These are phyloP conservation scores for Orgyia antiqua DNA, from an alignment of 2,888 invertebrate genomes.

Conservation along the genomic window DNA sequence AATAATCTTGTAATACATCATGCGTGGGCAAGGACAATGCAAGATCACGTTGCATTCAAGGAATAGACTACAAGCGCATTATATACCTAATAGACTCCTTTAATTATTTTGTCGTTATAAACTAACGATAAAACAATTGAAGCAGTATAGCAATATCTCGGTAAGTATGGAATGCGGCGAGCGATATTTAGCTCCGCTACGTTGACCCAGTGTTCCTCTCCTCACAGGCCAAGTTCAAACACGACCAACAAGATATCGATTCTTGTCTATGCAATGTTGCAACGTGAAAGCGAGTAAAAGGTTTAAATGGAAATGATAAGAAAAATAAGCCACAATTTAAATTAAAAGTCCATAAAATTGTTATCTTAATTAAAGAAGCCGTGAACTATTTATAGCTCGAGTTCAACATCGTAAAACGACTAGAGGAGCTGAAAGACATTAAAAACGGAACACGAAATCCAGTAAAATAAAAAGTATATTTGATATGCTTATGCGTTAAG, in stretches of 20 bases:
- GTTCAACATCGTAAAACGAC: constrained; percentile 42
- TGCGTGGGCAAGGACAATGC: no score
- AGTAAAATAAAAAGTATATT: background rate
- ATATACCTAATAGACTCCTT: no score
- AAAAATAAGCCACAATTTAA: constrained; percentile 46
- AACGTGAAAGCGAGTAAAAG: constrained; percentile 48
- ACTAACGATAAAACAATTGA: no score
- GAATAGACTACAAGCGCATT: no score
- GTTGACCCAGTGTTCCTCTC: constrained; percentile 49
- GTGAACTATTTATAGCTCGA: constrained; percentile 47
- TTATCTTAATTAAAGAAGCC: constrained; percentile 64
- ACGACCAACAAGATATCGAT: constrained; percentile 31
- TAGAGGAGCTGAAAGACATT: constrained; percentile 39
- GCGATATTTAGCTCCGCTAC: constrained; percentile 29
- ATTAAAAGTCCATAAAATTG: constrained; percentile 60
- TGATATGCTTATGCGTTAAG: background rate
- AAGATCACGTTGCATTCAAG: no score
- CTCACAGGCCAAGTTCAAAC: constrained; percentile 59
- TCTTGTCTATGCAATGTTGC: constrained; percentile 41
- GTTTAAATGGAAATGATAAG: constrained; percentile 48
- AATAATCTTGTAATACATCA: no score
- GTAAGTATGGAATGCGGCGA: no score
- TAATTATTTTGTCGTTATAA: no score
- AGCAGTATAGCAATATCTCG: no score
- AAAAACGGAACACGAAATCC: background rate